These are phyloP conservation scores for Nematostella vectensis DNA, from an alignment of 92 coral and sea anemone genomes.

Conservation along the genomic window DNA sequence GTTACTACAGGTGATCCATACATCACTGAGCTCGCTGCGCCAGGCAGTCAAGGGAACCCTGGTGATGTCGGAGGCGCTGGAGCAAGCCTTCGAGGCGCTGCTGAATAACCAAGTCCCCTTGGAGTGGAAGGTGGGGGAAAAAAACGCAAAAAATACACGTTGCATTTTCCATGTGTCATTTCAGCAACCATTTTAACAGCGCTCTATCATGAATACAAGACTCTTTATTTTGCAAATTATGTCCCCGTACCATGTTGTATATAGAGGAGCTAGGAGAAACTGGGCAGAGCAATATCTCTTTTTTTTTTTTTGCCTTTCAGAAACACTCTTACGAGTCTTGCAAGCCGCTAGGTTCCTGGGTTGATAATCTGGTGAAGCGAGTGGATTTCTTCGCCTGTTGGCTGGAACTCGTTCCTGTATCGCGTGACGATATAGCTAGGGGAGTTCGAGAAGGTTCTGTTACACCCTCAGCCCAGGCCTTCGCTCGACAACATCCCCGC, in stretches of 20 bases:
- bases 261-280: not conserved
- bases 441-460: conserved; percentile 27
- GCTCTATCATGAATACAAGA: too few species aligned
- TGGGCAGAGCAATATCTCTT: not conserved
- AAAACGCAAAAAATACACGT: too few species aligned
- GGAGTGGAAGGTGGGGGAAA: conserved; percentile 90
- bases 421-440: conserved; percentile 24
- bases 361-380: conserved; percentile 72
- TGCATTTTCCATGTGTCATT: not conserved
- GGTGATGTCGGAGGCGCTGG: conserved; percentile 74
- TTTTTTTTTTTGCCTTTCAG: conserved; percentile 21
- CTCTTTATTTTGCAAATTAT: not conserved
- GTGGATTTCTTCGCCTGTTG: conserved; percentile 79
- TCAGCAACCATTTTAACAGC: too few species aligned
- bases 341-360: conserved; percentile 94
- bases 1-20: conserved; percentile 50
- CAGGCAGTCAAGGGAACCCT: conserved; percentile 77
- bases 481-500: conserved; percentile 55
- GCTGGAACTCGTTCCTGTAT: conserved; percentile 45
- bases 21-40: conserved; percentile 63
- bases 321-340: conserved; percentile 75
- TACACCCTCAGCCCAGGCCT: conserved; percentile 10
- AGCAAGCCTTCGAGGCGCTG: conserved; percentile 78
- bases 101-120: conserved; percentile 69
- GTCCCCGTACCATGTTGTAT: not conserved